Evolutionary conservation across 64 coral and sea anemone genomes (phyloP).

Genomic region (Stylophora pistillata): DNA sequence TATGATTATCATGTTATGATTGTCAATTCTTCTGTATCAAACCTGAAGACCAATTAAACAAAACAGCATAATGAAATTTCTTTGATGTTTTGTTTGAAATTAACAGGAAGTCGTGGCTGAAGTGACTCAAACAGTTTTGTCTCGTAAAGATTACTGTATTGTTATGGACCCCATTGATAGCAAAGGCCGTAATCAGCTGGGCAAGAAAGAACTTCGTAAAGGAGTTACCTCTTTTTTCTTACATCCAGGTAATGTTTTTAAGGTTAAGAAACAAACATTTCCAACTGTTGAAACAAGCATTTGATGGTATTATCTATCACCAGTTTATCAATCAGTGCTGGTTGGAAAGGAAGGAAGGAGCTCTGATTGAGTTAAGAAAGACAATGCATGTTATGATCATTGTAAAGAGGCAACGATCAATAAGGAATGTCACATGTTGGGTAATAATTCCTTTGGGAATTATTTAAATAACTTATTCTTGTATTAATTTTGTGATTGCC

Average conservation of each 20-base stretch:
- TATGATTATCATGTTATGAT: too few species aligned
- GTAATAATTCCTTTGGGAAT: not conserved
- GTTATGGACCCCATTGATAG: constrained; percentile 80
- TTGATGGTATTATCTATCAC: not conserved
- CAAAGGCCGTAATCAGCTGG: constrained; percentile 84
- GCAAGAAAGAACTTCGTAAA: constrained; percentile 63
- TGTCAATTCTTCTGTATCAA: too few species aligned
- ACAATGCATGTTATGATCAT: too few species aligned
- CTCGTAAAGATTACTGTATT: constrained; percentile 73
- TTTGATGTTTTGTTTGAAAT: not conserved
- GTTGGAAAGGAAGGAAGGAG: not conserved
- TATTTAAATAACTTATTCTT: not conserved
- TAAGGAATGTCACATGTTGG: too few species aligned
- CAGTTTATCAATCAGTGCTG: not conserved
- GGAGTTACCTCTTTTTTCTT: constrained; percentile 82
- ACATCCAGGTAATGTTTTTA: constrained; percentile 78
- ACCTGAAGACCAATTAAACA: too few species aligned
- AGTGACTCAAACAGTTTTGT: constrained; percentile 70
- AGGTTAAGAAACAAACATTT: not conserved
- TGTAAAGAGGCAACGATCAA: too few species aligned
- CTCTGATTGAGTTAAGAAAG: too few species aligned
- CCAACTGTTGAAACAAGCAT: not conserved
- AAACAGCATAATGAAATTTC: too few species aligned
- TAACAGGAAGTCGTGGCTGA: constrained; percentile 68
- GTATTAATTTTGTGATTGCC: not conserved